These are phyloP conservation scores for Caenorhabditis japonica DNA, from an alignment of 2,888 invertebrate genomes.

Conservation along the genomic window DNA sequence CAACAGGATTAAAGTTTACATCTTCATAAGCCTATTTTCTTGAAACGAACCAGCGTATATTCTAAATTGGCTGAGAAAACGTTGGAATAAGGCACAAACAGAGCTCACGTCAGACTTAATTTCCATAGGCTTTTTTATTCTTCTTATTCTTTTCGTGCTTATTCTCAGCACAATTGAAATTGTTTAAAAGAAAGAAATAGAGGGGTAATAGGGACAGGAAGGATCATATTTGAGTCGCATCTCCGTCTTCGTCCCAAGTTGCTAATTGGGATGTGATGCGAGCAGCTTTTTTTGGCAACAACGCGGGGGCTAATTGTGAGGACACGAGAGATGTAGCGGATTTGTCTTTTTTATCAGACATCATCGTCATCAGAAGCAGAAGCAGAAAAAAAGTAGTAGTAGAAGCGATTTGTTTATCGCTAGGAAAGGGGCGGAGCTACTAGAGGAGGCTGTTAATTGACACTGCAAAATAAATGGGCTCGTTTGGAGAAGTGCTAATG, in stretches of 20 bases:
- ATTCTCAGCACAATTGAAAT: no score
- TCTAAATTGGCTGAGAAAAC: no score
- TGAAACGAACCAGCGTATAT: no score
- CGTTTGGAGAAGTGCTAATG: constrained; percentile 14
- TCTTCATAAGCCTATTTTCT: no score
- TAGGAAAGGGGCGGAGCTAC: background rate
- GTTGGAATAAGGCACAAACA: background rate
- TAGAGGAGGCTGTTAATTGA: background rate
- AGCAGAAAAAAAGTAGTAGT: no score
- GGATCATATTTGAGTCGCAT: constrained; percentile 28
- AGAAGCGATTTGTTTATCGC: background rate
- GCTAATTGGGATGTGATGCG: constrained; percentile 30
- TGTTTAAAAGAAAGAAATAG: background rate
- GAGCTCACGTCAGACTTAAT: constrained; percentile 9
- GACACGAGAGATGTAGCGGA: constrained; percentile 1
- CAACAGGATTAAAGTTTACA: no score
- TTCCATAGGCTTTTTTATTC: constrained; percentile 17
- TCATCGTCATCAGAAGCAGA: no score
- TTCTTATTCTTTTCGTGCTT: background rate
- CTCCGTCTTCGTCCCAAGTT: background rate
- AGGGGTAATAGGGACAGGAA: constrained; percentile 13
- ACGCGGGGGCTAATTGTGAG: constrained; percentile 22
- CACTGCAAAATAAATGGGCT: constrained; percentile 15
- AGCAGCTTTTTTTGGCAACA: background rate
- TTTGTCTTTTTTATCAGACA: background rate